Conservation (phyloP, 2,113 vertebrate species). For the Anas platyrhynchos region DNA sequence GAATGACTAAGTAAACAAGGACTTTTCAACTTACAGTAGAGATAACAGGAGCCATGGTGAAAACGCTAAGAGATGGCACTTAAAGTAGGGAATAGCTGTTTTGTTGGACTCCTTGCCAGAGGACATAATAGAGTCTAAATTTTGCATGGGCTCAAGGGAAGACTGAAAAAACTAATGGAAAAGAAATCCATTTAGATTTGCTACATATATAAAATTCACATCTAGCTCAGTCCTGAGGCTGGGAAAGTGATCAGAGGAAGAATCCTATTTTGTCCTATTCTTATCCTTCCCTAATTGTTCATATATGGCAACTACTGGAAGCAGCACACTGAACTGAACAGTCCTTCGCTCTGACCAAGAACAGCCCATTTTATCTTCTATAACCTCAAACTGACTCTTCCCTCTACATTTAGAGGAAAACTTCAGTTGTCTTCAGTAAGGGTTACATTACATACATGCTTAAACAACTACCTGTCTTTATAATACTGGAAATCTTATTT, state of each 20-base stretch:
- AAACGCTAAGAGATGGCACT: background rate
- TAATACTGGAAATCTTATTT: background rate
- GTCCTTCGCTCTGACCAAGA: background rate
- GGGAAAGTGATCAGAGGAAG: background rate
- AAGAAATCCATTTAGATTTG: constrained; percentile 44
- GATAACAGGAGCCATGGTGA: background rate
- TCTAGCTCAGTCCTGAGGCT: constrained; percentile 5
- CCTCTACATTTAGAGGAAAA: background rate
- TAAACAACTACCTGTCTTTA: background rate
- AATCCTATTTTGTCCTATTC: background rate
- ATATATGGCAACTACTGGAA: background rate
- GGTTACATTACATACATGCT: background rate
- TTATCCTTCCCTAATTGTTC: background rate
- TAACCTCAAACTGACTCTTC: background rate
- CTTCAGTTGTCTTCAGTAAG: background rate
- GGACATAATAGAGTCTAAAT: constrained; percentile 23
- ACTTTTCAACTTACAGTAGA: background rate
- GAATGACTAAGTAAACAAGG: background rate
- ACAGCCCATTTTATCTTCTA: background rate
- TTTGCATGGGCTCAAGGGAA: constrained; percentile 31
- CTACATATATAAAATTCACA: constrained; percentile 1
- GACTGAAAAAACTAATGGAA: background rate
- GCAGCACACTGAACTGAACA: background rate
- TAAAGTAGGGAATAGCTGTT: constrained; percentile 8
- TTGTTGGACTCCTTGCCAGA: constrained; percentile 27